Evolutionary conservation across 2,888 invertebrate genomes (phyloP).

Genomic region (Melipona beecheii): DNA sequence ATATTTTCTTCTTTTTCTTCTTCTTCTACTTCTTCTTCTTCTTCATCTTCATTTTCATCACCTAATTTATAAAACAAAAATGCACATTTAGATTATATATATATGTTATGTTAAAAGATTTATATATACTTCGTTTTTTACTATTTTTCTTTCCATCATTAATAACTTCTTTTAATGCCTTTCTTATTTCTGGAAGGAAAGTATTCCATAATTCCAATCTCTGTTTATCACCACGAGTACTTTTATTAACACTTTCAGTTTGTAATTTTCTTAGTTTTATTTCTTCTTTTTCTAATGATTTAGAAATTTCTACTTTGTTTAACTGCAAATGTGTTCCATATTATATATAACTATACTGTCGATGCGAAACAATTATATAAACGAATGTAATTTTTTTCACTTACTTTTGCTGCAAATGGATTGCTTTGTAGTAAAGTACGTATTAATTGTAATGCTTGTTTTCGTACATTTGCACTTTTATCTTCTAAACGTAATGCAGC

Average conservation of each 20-base stretch:
- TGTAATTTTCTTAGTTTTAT: slow-evolving; percentile 86
- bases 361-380: not conserved
- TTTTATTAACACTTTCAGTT: slow-evolving; percentile 69
- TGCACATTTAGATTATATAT: not conserved
- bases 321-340: slow-evolving; percentile 79
- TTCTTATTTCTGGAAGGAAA: slow-evolving; percentile 74
- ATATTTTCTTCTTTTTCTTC: slow-evolving; percentile 64
- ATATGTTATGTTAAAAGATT: slow-evolving; percentile 42
- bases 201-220: slow-evolving; percentile 78
- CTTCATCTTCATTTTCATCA: slow-evolving; percentile 58
- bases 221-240: slow-evolving; percentile 75
- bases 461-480: slow-evolving; percentile 93
- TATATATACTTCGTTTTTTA: slow-evolving; percentile 12
- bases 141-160: slow-evolving; percentile 3
- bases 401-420: slow-evolving; percentile 92
- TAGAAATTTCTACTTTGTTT: slow-evolving; percentile 86
- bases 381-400: slow-evolving; percentile 56
- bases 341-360: not conserved
- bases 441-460: slow-evolving; percentile 91
- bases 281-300: slow-evolving; percentile 87
- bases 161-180: slow-evolving; percentile 73
- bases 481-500: slow-evolving; percentile 91
- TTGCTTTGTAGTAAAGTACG: slow-evolving; percentile 93
- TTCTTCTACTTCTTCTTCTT: slow-evolving; percentile 55
- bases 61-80: slow-evolving; percentile 21